A percentile compares a stretch with the other conserved stretches of the same genome.
These are phyloP conservation scores for Eremophila alpestris DNA, from an alignment of 2,797 vertebrate species.

Conservation along the genomic window DNA sequence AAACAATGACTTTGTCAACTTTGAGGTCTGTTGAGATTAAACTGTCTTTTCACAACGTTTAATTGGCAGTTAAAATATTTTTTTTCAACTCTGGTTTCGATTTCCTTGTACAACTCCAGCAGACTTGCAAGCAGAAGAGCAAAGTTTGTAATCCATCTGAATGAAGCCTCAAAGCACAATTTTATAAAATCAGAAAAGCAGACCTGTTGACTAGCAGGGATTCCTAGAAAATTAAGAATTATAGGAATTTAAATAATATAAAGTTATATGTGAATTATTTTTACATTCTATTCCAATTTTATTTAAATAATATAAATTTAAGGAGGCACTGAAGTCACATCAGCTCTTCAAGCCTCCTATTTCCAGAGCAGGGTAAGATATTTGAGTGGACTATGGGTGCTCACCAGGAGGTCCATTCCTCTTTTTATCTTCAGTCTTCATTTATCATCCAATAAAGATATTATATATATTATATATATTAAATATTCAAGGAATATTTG, in stretches of 20 bases:
- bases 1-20: constrained; percentile 72
- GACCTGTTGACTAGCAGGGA: background rate
- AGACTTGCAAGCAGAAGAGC: constrained; percentile 39
- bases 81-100: constrained; percentile 42
- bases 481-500: background rate
- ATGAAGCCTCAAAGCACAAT: constrained; percentile 4
- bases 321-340: background rate
- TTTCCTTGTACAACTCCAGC: constrained; percentile 12
- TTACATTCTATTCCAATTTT: background rate
- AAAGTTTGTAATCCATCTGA: constrained; percentile 13
- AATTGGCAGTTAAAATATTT: constrained; percentile 59
- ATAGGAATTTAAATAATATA: background rate
- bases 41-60: constrained; percentile 46
- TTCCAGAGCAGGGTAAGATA: background rate
- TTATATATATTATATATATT: background rate
- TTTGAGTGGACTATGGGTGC: background rate
- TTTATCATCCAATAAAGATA: background rate
- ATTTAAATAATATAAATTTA: background rate
- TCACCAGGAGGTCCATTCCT: background rate
- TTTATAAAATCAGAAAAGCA: background rate
- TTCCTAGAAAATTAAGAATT: background rate
- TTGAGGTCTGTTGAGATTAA: constrained; percentile 61
- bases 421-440: background rate
- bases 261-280: background rate
- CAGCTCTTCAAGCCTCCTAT: background rate